A percentile compares a stretch with the other conserved stretches of the same genome.
These are phyloP conservation scores for Pseudochirops cupreus DNA, from an alignment of 2,797 vertebrate species.

Conservation along the genomic window DNA sequence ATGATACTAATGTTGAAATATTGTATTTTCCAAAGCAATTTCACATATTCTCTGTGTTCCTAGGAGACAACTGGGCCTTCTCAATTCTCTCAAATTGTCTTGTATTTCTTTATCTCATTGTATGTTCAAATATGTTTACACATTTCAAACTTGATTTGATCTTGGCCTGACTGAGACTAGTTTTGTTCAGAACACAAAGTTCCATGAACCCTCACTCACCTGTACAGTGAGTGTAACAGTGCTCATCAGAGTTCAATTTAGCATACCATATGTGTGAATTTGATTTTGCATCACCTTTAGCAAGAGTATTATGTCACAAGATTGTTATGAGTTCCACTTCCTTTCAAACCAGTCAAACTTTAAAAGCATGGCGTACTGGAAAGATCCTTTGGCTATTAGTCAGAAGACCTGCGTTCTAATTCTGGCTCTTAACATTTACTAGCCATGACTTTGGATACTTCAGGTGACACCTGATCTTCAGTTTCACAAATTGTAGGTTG, in stretches of 20 bases:
- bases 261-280: not conserved
- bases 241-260: not conserved
- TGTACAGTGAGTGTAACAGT: not conserved
- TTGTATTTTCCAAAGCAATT: not conserved
- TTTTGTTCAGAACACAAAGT: not conserved
- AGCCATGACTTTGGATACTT: not conserved
- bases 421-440: not conserved
- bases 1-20: too few relatives aligned
- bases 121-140: not conserved
- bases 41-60: not conserved
- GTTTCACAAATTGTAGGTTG: not conserved
- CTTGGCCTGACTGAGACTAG: not conserved
- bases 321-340: not conserved
- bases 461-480: not conserved
- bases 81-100: too few relatives aligned
- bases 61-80: not conserved
- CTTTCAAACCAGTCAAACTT: not conserved
- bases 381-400: not conserved
- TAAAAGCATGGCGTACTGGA: not conserved
- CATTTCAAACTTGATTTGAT: not conserved
- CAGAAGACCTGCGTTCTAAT: not conserved
- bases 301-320: not conserved
- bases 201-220: not conserved
- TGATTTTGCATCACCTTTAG: not conserved
- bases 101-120: not conserved